These are phyloP conservation scores for Dinoponera quadriceps DNA, from an alignment of 1,140 invertebrate genomes.

Conservation along the genomic window DNA sequence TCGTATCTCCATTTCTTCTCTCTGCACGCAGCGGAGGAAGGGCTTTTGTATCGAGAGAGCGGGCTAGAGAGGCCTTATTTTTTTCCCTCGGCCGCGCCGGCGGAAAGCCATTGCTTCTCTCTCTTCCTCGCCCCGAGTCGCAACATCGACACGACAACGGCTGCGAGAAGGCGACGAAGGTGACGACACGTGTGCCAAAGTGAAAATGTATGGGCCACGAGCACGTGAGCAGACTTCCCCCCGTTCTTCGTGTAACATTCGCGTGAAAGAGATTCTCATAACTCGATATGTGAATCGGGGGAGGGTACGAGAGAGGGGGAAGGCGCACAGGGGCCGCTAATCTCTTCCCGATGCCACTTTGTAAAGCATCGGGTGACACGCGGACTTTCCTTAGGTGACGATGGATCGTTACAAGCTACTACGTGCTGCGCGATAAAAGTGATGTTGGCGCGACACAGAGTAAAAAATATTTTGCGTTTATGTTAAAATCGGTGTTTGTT, in stretches of 20 bases:
- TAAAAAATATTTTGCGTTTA: too few relatives aligned
- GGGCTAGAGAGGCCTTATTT: constrained; percentile 49
- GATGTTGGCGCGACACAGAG: not conserved
- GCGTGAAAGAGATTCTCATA: constrained; percentile 81
- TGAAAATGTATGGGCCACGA: constrained; percentile 84
- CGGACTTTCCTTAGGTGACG: constrained; percentile 34
- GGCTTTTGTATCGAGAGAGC: constrained; percentile 67
- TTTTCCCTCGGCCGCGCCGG: constrained; percentile 22
- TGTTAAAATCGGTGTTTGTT: too few relatives aligned
- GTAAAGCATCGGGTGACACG: constrained; percentile 62
- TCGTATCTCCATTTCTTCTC: constrained; percentile 74
- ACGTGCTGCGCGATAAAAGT: constrained; percentile 21
- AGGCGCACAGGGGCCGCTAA: constrained; percentile 79
- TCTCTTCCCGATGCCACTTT: constrained; percentile 81
- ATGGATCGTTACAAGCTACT: constrained; percentile 38
- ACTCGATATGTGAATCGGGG: constrained; percentile 67
- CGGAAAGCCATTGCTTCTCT: too few relatives aligned
- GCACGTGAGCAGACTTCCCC: constrained; percentile 82
- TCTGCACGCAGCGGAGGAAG: constrained; percentile 51
- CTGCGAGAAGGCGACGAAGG: constrained; percentile 80
- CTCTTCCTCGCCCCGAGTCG: constrained; percentile 42
- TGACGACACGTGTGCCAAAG: constrained; percentile 85
- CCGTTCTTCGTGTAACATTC: constrained; percentile 51
- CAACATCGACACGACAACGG: constrained; percentile 74
- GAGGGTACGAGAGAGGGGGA: not conserved